Percentiles rank a stretch among this genome's conserved stretches.
These are phyloP conservation scores for Adelosebastes latens DNA, from an alignment of 2,797 vertebrate genomes.

Conservation along the genomic window DNA sequence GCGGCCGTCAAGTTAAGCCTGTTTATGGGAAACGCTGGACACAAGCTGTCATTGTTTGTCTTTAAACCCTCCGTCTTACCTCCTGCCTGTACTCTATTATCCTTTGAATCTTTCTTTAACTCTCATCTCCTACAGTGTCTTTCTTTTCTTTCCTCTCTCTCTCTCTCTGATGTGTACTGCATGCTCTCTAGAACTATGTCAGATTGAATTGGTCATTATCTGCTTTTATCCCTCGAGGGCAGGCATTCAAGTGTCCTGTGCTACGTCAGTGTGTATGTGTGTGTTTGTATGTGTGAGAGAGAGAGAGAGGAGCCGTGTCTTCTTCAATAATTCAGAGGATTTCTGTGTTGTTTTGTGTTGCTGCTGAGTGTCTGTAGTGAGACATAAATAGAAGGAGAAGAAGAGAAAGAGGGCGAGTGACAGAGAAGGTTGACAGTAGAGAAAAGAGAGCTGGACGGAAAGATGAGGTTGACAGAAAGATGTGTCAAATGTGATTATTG, in stretches of 20 bases:
- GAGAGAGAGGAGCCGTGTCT: not conserved
- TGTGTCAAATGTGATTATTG: not conserved
- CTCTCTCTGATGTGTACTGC: not conserved
- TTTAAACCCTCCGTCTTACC: not conserved
- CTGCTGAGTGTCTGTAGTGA: conserved; percentile 4
- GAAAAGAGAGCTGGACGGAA: not conserved
- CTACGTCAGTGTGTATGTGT: not conserved
- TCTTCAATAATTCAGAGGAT: conserved; percentile 42
- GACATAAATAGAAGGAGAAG: not conserved
- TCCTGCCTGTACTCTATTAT: not conserved
- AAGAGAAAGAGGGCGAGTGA: not conserved
- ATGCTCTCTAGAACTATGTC: conserved; percentile 25
- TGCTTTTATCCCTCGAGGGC: conserved; percentile 30
- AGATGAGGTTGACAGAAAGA: conserved; percentile 18
- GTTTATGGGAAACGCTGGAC: not conserved
- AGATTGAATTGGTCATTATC: conserved; percentile 52
- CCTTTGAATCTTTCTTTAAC: not conserved
- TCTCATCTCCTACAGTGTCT: not conserved
- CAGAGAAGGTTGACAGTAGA: not conserved
- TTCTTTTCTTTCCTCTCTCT: not conserved
- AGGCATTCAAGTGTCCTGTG: conserved; percentile 23
- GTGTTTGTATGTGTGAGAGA: not conserved
- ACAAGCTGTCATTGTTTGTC: not conserved
- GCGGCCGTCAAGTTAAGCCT: not conserved
- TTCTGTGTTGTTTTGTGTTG: conserved; percentile 20